Conservation (phyloP, 2,113 vertebrate genomes). For the Gambusia holbrooki region DNA sequence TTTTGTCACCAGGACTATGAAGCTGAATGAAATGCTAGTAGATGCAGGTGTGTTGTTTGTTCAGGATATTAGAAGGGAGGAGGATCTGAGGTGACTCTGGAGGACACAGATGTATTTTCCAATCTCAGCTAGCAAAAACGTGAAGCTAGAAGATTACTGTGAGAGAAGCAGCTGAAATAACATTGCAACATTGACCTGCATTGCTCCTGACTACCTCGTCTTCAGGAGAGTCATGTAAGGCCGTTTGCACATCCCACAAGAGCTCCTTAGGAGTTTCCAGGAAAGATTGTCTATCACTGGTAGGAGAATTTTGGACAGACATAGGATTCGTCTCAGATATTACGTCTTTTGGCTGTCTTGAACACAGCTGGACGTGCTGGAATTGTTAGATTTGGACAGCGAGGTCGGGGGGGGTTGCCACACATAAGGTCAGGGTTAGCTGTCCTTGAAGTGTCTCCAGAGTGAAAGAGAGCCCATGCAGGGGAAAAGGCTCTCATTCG, state of each 20-base stretch:
- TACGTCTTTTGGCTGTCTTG: background rate
- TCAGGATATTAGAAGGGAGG: background rate
- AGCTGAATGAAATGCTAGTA: background rate
- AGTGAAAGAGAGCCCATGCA: conserved; percentile 28
- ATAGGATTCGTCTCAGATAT: background rate
- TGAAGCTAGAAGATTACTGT: background rate
- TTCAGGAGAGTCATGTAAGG: background rate
- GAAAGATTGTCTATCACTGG: background rate
- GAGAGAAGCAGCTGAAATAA: background rate
- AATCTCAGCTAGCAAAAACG: background rate
- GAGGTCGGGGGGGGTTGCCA: background rate
- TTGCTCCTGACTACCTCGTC: no score
- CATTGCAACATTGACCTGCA: background rate
- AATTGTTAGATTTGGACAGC: background rate
- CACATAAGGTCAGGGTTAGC: conserved; percentile 26
- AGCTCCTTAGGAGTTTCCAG: background rate
- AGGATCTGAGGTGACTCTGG: background rate
- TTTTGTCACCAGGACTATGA: background rate
- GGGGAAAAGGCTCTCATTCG: conserved; percentile 35
- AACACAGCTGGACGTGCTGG: background rate
- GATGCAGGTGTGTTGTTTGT: background rate
- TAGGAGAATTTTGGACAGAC: background rate
- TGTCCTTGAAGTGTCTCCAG: conserved; percentile 29
- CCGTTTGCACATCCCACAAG: background rate
- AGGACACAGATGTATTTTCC: background rate